These are phyloP conservation scores for Lacerta bilineata DNA, from an alignment of 2,797 vertebrate species.

Conservation along the genomic window DNA sequence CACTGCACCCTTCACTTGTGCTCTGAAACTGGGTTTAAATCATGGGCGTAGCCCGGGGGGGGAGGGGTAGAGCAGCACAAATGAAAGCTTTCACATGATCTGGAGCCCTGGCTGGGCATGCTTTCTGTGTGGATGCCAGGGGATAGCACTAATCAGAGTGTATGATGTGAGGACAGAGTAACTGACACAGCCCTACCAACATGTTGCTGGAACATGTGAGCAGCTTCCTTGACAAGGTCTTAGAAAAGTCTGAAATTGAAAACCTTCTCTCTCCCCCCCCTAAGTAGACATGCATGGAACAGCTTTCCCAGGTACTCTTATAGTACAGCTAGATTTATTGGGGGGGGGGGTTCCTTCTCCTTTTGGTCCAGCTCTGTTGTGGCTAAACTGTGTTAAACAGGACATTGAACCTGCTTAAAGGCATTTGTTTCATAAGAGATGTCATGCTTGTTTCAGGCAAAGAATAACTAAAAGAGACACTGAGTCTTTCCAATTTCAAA, in stretches of 20 bases:
- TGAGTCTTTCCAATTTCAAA: slow-evolving; percentile 37
- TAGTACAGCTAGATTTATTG: too few relatives aligned
- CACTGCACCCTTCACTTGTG: not conserved
- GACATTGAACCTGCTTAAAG: slow-evolving; percentile 40
- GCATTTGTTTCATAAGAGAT: slow-evolving; percentile 38
- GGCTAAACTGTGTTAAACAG: slow-evolving; percentile 17
- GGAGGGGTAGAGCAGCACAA: too few relatives aligned
- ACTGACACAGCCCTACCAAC: too few relatives aligned
- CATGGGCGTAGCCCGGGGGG: too few relatives aligned
- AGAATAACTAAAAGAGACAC: slow-evolving; percentile 30
- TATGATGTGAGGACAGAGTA: too few relatives aligned
- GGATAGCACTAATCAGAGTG: too few relatives aligned
- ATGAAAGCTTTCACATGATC: not conserved
- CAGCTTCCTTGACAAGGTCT: not conserved
- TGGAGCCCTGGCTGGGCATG: too few relatives aligned
- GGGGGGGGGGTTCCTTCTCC: slow-evolving; percentile 10
- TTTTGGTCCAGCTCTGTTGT: not conserved
- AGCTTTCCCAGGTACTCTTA: not conserved
- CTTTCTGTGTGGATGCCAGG: too few relatives aligned
- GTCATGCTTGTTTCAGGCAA: slow-evolving; percentile 38
- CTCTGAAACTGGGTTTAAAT: not conserved
- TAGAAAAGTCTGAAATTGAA: too few relatives aligned
- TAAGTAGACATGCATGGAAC: not conserved
- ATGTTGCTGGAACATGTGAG: too few relatives aligned
- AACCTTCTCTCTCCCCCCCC: too few relatives aligned